These are phyloP conservation scores for Aphelinus certus DNA, from an alignment of 1,140 invertebrate genomes.

Conservation along the genomic window DNA sequence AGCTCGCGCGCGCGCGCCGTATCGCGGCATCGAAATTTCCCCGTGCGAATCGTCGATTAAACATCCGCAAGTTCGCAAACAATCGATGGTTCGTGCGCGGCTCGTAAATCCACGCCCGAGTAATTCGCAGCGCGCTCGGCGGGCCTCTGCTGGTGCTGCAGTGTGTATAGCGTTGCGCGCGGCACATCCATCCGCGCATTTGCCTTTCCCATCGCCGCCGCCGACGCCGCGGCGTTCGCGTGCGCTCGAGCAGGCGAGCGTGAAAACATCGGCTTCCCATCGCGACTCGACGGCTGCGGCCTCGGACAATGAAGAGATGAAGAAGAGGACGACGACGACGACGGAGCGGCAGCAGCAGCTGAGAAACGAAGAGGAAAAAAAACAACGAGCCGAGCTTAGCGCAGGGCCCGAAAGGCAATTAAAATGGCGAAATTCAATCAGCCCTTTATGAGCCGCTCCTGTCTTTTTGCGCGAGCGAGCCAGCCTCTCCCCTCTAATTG, in stretches of 20 bases:
- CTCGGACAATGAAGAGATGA: too few relatives aligned
- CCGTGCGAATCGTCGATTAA: too few relatives aligned
- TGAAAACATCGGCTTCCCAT: conserved; percentile 22
- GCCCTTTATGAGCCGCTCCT: conserved; percentile 24
- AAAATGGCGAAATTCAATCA: conserved; percentile 42
- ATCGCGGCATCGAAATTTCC: too few relatives aligned
- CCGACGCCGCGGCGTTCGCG: conserved; percentile 1
- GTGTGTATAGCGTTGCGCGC: background rate
- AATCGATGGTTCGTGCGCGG: too few relatives aligned
- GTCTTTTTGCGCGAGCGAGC: too few relatives aligned
- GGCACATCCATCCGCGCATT: background rate
- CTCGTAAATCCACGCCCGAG: conserved; percentile 26
- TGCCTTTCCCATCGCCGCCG: background rate
- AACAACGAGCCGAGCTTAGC: background rate
- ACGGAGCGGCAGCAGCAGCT: background rate
- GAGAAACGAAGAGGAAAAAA: background rate
- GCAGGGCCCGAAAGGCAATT: conserved; percentile 33
- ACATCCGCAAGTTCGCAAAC: too few relatives aligned
- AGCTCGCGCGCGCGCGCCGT: too few relatives aligned
- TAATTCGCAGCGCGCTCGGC: conserved; percentile 5
- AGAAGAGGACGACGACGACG: background rate
- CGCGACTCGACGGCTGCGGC: too few relatives aligned
- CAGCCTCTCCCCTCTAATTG: conserved; percentile 31
- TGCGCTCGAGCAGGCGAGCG: conserved; percentile 1
- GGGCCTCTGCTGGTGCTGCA: background rate